Evolutionary conservation across 2,797 vertebrate species (phyloP), one percentile per base, ranked within the genome.

Genomic region (Lophotriccus pileatus): DNA sequence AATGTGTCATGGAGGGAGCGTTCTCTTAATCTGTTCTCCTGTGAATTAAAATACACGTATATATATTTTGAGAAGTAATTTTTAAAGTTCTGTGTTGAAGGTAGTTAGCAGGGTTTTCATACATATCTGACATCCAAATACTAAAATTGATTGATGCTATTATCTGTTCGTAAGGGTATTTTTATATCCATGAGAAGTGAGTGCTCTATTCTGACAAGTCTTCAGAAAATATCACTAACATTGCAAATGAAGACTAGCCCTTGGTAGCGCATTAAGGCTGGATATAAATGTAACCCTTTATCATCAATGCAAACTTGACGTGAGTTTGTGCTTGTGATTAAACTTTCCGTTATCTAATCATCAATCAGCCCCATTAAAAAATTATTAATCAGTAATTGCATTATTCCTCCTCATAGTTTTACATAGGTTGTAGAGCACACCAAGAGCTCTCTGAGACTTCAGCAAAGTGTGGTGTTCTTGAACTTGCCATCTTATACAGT

Each of bases 1-100:
- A 92, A 75, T 41, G 46, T 97, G 95, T 94, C 92, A 87, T 47
- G 67, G 87, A 80, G 90, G 77, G 90, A 97, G 91, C 56, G 25
- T 97, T 98, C 96, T 97, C 96, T 96, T 98, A 97, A 98, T 98
- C 97, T 97, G 77, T 96, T 95, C 95, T 97, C 94, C 69, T 92
- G 70, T 86, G 85, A 95, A 97, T 98, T 97, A 97, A 97, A 96
- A 97, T 95, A 96, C 73, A 74, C 56, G 27, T 90, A 74, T 94
- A 93, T 95, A 70, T 70, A 83, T 96, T 86, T 97, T 84, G 87
- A 72, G 80, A 72, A 95, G 91, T 89, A 81, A 91, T 69, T 97
- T 89, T 75, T 78, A 93, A 92, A 94, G 46, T 81, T 91, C 81
- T 94, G 78, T 92, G 91, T 90, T 90, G 74, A 85, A 90, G 55